These are phyloP conservation scores for Anisognathus igniventris DNA, from an alignment of 2,797 vertebrate species.

Conservation along the genomic window DNA sequence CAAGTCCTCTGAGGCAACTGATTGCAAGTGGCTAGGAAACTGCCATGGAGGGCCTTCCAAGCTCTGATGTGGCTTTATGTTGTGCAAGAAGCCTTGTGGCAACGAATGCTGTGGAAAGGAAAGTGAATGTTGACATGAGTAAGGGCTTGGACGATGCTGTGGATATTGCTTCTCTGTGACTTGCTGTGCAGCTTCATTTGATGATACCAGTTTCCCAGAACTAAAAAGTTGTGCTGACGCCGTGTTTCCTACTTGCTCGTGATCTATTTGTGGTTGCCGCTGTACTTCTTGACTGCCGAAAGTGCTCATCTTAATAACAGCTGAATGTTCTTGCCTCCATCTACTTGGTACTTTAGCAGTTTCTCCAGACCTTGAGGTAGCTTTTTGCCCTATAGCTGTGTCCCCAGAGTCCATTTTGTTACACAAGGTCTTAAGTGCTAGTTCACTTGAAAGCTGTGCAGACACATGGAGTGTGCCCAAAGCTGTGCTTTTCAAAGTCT, in stretches of 20 bases:
- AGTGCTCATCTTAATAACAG: slow-evolving; percentile 86
- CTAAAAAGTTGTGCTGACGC: slow-evolving; percentile 85
- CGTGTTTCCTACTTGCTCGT: slow-evolving; percentile 78
- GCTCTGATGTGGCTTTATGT: slow-evolving; percentile 89
- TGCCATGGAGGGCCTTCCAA: slow-evolving; percentile 91
- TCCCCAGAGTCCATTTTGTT: slow-evolving; percentile 91
- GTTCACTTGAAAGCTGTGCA: slow-evolving; percentile 78
- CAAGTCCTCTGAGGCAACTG: slow-evolving; percentile 89
- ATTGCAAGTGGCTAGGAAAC: slow-evolving; percentile 86
- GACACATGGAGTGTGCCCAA: slow-evolving; percentile 82
- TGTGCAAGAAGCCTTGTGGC: slow-evolving; percentile 87
- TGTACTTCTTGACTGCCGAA: slow-evolving; percentile 85
- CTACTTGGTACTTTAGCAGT: slow-evolving; percentile 84
- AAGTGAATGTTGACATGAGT: slow-evolving; percentile 87
- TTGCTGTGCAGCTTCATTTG: slow-evolving; percentile 78
- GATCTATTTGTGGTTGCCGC: slow-evolving; percentile 81
- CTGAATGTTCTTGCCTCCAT: slow-evolving; percentile 90
- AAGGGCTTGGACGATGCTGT: slow-evolving; percentile 83
- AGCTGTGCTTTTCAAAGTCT: slow-evolving; percentile 76
- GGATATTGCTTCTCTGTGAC: slow-evolving; percentile 82
- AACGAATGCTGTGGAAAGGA: slow-evolving; percentile 91
- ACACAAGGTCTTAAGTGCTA: slow-evolving; percentile 81
- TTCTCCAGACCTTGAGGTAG: slow-evolving; percentile 88
- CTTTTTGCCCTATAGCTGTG: slow-evolving; percentile 85
- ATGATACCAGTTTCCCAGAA: slow-evolving; percentile 83